Evolutionary conservation across 1,140 invertebrate species (phyloP), one percentile per base, ranked within the genome.

Genomic region (Diabrotica virgifera): DNA sequence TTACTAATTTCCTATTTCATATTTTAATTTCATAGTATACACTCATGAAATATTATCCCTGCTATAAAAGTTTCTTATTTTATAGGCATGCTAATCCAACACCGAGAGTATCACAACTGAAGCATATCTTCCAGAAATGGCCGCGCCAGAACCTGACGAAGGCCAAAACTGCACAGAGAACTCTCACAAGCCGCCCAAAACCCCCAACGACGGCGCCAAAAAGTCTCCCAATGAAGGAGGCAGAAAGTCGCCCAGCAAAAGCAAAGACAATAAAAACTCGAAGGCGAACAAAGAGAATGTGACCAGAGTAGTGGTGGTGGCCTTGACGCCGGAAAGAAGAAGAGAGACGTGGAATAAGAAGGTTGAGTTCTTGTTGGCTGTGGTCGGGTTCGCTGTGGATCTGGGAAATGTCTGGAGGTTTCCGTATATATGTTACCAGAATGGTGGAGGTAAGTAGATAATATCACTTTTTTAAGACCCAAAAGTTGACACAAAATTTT

Each of bases 351-450:
- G 89, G 89, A 84, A 84, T 66, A 93, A 94, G 79, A 95, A 96
- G 80, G 89, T 92, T 36, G 93, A 96, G 80, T 95, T 95, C 78
- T 82, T 95, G 14, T 81, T 95, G 57, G 91, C 92, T 7, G 91
- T 94, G 52, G 89, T 94, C 64, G 92, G 92, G 0, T 95, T 94
- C 73, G 92, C 92, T 6, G 92, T 95, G 1, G 92, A 94, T 79
- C 82, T 92, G 37, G 90, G 89, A 52, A 92, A 92, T 74, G 89
- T 92, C 3, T 92, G 90, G 90, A 74, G 81, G 12, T 94, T 94
- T 76, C 90, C 89, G 24, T 91, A 91, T 77, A 87, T 92, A 74
- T 91, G 90, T 78, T 92, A 91, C 76, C 87, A 89, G 75, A 91
- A 92, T 74, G 90, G 90, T 36, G 89, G 89, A 60, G 89, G 87